Evolutionary conservation across 1,140 invertebrate species (phyloP).

Genomic region (Archivesica marissinica): DNA sequence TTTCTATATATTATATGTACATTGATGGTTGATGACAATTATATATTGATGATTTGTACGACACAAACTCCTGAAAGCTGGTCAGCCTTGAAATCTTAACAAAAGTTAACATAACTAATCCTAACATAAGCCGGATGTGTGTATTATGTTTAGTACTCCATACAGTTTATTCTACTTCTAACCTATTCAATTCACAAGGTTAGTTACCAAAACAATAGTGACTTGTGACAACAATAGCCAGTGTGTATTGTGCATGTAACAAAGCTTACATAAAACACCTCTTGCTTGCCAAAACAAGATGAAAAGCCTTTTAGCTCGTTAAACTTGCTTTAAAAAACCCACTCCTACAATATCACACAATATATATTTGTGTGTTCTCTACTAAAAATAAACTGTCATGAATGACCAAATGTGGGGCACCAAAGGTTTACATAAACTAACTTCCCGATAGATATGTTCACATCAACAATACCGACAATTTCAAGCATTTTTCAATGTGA

Average conservation of each 20-base stretch:
- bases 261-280: constrained; percentile 23
- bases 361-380: not conserved
- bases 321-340: not conserved
- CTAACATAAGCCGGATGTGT: too few species aligned
- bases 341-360: constrained; percentile 9
- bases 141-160: too few species aligned
- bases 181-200: not conserved
- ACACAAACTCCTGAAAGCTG: too few species aligned
- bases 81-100: too few species aligned
- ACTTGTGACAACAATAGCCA: constrained; percentile 3
- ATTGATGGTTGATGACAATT: too few species aligned
- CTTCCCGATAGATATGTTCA: constrained; percentile 2
- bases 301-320: not conserved
- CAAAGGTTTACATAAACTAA: not conserved
- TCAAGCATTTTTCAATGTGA: constrained; percentile 7
- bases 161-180: too few species aligned
- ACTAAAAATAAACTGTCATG: not conserved
- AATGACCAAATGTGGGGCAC: not conserved
- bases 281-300: not conserved
- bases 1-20: too few species aligned
- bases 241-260: constrained; percentile 19
- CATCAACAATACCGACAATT: constrained; percentile 7
- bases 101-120: too few species aligned
- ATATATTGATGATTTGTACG: too few species aligned
- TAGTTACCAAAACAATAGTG: constrained; percentile 10